Percentiles rank a stretch among this genome's conserved stretches.
phyloP scores from a whole-genome alignment of 2,888 invertebrate species.

The Caenorhabditis panamensis region DNA sequence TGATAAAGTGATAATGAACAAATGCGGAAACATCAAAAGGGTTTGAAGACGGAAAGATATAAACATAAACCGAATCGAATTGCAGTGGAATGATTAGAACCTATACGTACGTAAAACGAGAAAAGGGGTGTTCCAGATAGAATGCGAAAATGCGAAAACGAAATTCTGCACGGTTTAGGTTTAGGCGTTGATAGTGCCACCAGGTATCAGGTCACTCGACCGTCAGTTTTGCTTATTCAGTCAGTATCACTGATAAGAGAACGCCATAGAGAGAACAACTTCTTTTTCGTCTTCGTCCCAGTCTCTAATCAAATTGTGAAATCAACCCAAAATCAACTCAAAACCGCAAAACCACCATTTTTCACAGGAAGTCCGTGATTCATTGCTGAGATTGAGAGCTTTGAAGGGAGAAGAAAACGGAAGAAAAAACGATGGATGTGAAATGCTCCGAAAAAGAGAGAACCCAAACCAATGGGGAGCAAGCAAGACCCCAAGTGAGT shows the following conservation, averaged over 20 bases:
- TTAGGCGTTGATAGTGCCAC: constrained; percentile 8
- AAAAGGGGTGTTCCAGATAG: no score
- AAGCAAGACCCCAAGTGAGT: constrained; percentile 36
- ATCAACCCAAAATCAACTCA: neutral
- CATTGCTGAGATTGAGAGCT: constrained; percentile 34
- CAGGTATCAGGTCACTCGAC: constrained; percentile 22
- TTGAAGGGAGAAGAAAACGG: constrained; percentile 9
- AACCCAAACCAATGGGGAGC: constrained; percentile 21
- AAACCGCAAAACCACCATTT: neutral
- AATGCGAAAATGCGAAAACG: no score
- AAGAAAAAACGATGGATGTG: no score
- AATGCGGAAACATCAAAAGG: no score
- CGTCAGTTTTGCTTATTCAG: constrained; percentile 8
- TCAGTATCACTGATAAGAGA: neutral
- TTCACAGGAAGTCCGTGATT: constrained; percentile 30
- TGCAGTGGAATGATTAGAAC: no score
- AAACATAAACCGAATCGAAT: no score
- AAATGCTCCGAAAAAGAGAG: no score
- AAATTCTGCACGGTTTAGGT: no score
- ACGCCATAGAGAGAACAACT: neutral
- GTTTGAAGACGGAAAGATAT: no score
- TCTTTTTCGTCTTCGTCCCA: no score
- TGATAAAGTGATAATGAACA: no score
- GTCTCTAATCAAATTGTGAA: constrained; percentile 13
- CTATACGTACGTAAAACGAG: no score